Base-by-base conservation (phyloP, 2,113 vertebrate genomes). In the Toxotes chatareus region DNA sequence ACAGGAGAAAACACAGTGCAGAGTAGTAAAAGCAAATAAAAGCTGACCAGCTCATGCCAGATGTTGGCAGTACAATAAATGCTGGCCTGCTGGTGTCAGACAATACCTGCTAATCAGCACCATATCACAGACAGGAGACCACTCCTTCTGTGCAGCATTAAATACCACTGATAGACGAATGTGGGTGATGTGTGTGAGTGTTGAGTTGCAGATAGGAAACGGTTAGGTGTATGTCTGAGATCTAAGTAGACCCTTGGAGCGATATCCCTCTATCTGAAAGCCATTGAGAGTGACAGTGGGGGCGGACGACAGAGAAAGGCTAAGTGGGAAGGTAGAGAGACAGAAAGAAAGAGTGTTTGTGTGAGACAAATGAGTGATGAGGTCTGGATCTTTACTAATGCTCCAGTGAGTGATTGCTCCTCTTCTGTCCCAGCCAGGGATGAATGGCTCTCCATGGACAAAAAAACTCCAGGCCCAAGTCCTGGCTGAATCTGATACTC, bases 401-500 rank as follows among this genome's bases (percentile, higher is more conserved):
- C 84, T 85, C 62, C 68, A 67, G 62, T 85, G 85, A 92, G 82
- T 57, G 80, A 90, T 84, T 4, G 16, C 76, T 83, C 78, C 72
- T 74, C 80, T 64, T 32, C 76, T 76, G 63, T 83, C 84, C 75
- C 44, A 34, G 83, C 69, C 68, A 73, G 82, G 77, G 61, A 91
- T 83, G 78, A 86, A 93, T 87, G 65, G 72, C 80, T 82, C 91
- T 88, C 88, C 36, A 3, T 51, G 82, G 91, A 83, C 82, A 21
- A 47, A 80, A 31, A 75, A 76, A 63, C 72, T 84, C 53, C 76
- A 61, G 71, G 73, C 82, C 66, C 5, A 19, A 73, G 79, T 83
- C 67, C 73, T 82, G 83, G 68, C 76, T 42, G 63, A 80, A 84
- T 77, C 44, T 12, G 71, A 86, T 83, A 69, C 85, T 86, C 81